phyloP scores from a whole-genome alignment of 2,888 invertebrate genomes.

The Drosophila kuntzei region DNA sequence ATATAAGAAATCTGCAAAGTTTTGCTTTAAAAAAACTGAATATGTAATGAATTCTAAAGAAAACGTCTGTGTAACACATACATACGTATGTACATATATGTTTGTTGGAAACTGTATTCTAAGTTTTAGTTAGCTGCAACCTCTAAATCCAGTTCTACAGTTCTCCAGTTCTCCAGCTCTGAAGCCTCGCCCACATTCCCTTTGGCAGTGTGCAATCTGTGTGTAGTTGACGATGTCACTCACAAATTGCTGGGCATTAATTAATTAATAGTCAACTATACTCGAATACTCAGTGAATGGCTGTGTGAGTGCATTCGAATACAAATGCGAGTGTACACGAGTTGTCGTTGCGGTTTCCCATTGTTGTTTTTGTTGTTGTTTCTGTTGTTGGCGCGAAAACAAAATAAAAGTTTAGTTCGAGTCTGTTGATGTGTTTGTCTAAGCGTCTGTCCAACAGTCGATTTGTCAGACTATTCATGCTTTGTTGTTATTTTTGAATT shows the following conservation, averaged over 20 bases:
- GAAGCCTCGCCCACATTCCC: conserved; percentile 16
- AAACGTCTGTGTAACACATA: not conserved
- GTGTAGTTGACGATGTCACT: conserved; percentile 36
- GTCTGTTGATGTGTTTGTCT: conserved; percentile 27
- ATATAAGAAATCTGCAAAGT: not conserved
- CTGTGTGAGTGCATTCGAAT: conserved; percentile 25
- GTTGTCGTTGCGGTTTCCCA: conserved; percentile 30
- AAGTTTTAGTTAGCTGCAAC: conserved; percentile 8
- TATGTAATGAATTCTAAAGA: not conserved
- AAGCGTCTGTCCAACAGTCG: conserved; percentile 14
- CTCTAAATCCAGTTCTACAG: conserved; percentile 19
- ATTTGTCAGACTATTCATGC: conserved; percentile 23
- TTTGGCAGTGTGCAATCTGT: not conserved
- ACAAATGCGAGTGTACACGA: conserved; percentile 10
- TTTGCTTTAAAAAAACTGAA: not conserved
- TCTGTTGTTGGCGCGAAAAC: conserved; percentile 36
- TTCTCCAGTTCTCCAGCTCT: conserved; percentile 12
- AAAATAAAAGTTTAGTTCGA: conserved; percentile 44
- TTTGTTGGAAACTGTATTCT: not conserved
- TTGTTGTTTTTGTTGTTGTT: conserved; percentile 14
- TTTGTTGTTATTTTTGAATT: conserved; percentile 26
- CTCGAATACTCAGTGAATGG: conserved; percentile 14
- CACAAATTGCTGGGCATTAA: conserved; percentile 61
- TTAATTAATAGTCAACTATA: conserved; percentile 65
- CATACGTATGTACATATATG: not conserved